Evolutionary conservation across 2,113 vertebrate species (phyloP).

Genomic region (Ochotona curzoniae): DNA sequence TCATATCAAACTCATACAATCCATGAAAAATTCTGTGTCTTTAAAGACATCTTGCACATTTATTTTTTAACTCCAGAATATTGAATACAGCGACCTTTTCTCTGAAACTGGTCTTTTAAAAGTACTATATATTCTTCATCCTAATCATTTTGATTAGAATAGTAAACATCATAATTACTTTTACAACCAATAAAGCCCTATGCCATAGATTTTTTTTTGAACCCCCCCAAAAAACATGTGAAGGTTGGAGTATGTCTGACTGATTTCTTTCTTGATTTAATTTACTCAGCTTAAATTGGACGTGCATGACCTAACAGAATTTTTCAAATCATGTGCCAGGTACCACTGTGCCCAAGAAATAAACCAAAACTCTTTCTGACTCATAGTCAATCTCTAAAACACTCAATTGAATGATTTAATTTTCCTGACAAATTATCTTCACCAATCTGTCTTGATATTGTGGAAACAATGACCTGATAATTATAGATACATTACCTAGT

Average conservation of each 20-base stretch:
- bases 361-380: not conserved
- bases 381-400: not conserved
- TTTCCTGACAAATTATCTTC: not conserved
- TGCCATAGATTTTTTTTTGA: not conserved
- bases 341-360: too few relatives aligned
- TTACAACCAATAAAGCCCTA: not conserved
- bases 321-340: not conserved
- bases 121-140: not conserved
- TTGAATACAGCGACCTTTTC: not conserved
- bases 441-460: not conserved
- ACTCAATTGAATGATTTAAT: not conserved
- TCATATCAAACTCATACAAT: too few relatives aligned
- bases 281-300: not conserved
- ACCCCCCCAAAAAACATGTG: not conserved
- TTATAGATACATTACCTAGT: not conserved
- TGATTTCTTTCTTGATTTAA: conserved; percentile 3
- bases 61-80: not conserved
- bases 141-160: not conserved
- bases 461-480: not conserved
- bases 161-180: not conserved
- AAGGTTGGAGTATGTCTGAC: not conserved
- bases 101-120: not conserved
- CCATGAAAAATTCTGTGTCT: not conserved
- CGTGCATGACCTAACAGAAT: not conserved
- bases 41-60: not conserved